Evolutionary conservation across 2,888 invertebrate species (phyloP).

Genomic region (Melolontha melolontha): DNA sequence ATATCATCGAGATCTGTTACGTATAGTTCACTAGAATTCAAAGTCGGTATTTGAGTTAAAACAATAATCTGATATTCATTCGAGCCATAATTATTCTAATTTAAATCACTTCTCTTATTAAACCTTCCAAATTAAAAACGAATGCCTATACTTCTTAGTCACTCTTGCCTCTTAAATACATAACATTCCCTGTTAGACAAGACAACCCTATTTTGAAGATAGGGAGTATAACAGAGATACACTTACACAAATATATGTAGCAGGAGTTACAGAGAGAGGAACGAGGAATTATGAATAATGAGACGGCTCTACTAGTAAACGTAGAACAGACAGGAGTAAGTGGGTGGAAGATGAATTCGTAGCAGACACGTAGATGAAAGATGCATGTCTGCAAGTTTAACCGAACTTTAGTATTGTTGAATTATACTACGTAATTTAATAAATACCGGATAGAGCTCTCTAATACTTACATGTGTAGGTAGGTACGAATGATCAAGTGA

Average conservation of each 20-base stretch:
- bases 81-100: too few relatives aligned
- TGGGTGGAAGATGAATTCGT: slow-evolving; percentile 61
- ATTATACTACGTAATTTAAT: slow-evolving; percentile 39
- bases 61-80: too few relatives aligned
- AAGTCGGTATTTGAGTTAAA: too few relatives aligned
- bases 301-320: slow-evolving; percentile 52
- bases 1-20: too few relatives aligned
- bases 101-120: too few relatives aligned
- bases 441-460: slow-evolving; percentile 32
- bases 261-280: slow-evolving; percentile 49
- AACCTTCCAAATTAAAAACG: too few relatives aligned
- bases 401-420: slow-evolving; percentile 48
- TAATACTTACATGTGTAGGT: slow-evolving; percentile 7
- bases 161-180: too few relatives aligned
- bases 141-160: too few relatives aligned
- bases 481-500: slow-evolving; percentile 10
- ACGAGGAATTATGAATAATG: slow-evolving; percentile 58
- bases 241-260: slow-evolving; percentile 2
- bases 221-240: background rate
- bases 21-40: too few relatives aligned
- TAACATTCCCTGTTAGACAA: too few relatives aligned
- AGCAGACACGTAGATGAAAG: slow-evolving; percentile 60
- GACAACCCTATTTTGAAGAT: too few relatives aligned
- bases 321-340: slow-evolving; percentile 58
- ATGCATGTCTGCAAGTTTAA: slow-evolving; percentile 58